Evolutionary conservation across 2,797 vertebrate genomes (phyloP), one percentile per base, ranked within the genome.

Genomic region (Tapirus indicus): DNA sequence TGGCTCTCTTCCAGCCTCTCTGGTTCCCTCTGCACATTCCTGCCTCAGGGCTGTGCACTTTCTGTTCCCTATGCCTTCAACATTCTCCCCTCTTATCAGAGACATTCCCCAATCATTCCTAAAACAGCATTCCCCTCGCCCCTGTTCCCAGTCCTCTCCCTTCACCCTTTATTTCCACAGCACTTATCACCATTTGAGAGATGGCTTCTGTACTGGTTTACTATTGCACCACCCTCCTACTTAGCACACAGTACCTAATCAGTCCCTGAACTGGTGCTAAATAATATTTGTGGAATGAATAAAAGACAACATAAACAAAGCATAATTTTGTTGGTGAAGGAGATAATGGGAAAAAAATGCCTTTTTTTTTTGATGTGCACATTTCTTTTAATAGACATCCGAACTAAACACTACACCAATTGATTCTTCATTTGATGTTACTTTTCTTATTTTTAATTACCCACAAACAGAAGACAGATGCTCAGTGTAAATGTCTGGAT

Each of bases 331-430:
- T 77, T 93, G 54, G 52, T 54, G 54, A 88, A 56, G 95, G 38
- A 79, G 32, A 74, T 41, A 88, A 77, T 1, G 23, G 47, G 64
- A 9, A 68, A 68, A 68, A 74, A 68, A 20, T 11, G 14, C 62
- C 62, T 16, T 17, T 8, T 32, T 10, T 9, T 18, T 47, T 68
- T 66, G 13, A 66, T 66, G 32, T 58, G 32, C 14, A 47, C 20
- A 47, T 27, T 94, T 94, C 44, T 94, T 88, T 93, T 60, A 94
- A 72, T 0, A 96, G 91, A 56, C 47, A 94, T 52, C 20, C 64
- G 82, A 86, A 85, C 25, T 25, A 71, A 95, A 74, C 20, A 91
- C 21, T 5, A 49, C 1, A 21, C 18, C 62, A 92, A 88, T 0
- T n/a, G 25, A 94, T 66, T 95, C 93, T 71, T 80, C 64, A 71